These are phyloP conservation scores for Drosophila melanica DNA, from an alignment of 1,140 invertebrate genomes.

Conservation along the genomic window DNA sequence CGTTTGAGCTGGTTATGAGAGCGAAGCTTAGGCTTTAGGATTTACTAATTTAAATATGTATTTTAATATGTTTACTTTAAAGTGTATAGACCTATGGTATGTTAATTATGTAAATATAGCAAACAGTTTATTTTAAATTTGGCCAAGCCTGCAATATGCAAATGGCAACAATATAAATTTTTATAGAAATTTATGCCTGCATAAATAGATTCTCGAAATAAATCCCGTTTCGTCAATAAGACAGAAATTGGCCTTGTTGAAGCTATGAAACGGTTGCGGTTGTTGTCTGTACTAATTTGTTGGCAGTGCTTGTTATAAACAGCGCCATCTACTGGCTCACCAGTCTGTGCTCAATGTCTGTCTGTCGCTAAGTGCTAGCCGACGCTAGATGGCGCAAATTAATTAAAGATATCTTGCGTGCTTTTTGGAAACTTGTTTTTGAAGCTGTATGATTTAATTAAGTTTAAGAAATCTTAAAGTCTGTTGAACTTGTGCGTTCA, in stretches of 20 bases:
- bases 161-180: too few relatives aligned
- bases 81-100: constrained; percentile 40
- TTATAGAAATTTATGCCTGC: too few relatives aligned
- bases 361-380: too few relatives aligned
- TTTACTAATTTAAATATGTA: constrained; percentile 41
- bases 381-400: constrained; percentile 7
- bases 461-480: neutral
- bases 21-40: constrained; percentile 22
- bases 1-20: constrained; percentile 44
- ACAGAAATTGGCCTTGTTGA: neutral
- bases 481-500: neutral
- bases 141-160: too few relatives aligned
- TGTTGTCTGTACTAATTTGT: constrained; percentile 13
- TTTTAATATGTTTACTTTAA: constrained; percentile 27
- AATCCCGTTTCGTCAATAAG: too few relatives aligned
- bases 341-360: too few relatives aligned
- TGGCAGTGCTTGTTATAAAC: neutral
- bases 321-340: constrained; percentile 6
- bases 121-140: constrained; percentile 13
- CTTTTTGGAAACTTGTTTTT: neutral
- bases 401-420: neutral
- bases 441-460: neutral
- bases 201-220: too few relatives aligned
- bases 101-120: constrained; percentile 54
- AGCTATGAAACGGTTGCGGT: constrained; percentile 2